Evolutionary conservation across 2,888 invertebrate species (phyloP).

Genomic region (Andrena camellia): DNA sequence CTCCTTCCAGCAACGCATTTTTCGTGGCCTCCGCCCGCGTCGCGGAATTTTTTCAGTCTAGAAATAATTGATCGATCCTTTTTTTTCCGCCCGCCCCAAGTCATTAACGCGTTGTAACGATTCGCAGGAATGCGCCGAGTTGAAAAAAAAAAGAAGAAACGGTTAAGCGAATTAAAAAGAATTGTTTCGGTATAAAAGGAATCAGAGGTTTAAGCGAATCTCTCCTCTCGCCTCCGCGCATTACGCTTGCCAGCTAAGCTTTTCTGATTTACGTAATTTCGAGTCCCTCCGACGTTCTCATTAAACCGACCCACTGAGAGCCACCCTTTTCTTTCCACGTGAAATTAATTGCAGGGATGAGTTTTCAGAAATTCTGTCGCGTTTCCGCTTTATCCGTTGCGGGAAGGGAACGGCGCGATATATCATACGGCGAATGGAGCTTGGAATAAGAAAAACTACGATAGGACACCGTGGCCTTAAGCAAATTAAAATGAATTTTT

Average conservation of each 20-base stretch:
- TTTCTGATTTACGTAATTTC: slow-evolving; percentile 53
- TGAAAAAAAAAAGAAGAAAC: background rate
- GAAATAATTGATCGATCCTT: slow-evolving; percentile 26
- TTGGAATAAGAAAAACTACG: slow-evolving; percentile 12
- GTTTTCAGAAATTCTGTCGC: slow-evolving; percentile 20
- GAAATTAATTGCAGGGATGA: slow-evolving; percentile 53
- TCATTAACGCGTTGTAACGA: background rate
- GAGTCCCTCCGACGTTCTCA: slow-evolving; percentile 47
- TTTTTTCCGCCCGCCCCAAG: background rate
- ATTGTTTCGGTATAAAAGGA: slow-evolving; percentile 31
- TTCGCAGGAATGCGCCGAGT: background rate
- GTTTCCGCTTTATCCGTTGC: slow-evolving; percentile 13
- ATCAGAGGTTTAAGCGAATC: slow-evolving; percentile 53
- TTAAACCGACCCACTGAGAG: slow-evolving; percentile 38
- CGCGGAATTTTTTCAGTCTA: slow-evolving; percentile 3
- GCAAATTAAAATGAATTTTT: slow-evolving; percentile 54
- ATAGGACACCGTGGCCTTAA: slow-evolving; percentile 14
- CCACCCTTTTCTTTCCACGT: slow-evolving; percentile 13
- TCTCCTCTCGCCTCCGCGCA: slow-evolving; percentile 14
- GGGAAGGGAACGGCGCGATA: background rate
- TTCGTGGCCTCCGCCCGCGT: slow-evolving; percentile 18
- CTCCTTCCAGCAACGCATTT: slow-evolving; percentile 33
- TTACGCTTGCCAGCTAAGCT: slow-evolving; percentile 38
- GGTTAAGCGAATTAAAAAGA: slow-evolving; percentile 32
- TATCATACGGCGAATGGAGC: slow-evolving; percentile 4